phyloP scores from a whole-genome alignment of 2,113 vertebrate genomes.

The Paratilapia polleni region DNA sequence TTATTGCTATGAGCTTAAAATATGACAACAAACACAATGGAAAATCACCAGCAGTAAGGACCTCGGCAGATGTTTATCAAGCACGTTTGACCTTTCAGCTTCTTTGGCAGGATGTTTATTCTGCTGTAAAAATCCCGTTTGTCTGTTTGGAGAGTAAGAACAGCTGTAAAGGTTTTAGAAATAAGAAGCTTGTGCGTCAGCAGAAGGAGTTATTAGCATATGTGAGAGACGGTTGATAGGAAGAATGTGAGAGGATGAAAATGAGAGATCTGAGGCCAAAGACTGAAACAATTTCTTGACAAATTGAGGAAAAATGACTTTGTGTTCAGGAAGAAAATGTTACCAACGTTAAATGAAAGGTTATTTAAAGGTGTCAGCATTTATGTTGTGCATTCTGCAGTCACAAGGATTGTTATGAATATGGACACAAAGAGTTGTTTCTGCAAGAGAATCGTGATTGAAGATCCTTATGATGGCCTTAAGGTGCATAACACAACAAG shows the following conservation, averaged over 20 bases:
- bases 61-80: neutral
- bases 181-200: neutral
- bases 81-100: neutral
- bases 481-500: neutral
- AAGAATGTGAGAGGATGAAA: neutral
- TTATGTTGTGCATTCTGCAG: neutral
- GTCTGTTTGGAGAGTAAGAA: neutral
- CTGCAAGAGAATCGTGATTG: neutral
- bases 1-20: neutral
- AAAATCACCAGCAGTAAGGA: neutral
- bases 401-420: neutral
- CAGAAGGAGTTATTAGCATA: too few relatives aligned
- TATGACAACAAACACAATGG: neutral
- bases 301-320: neutral
- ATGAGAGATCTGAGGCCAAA: neutral
- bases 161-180: slow-evolving; percentile 1
- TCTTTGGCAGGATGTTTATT: neutral
- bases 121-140: neutral
- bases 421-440: neutral
- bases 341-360: neutral
- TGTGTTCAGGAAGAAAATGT: neutral
- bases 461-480: too few relatives aligned
- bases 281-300: neutral
- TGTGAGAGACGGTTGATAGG: too few relatives aligned
- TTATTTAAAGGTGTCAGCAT: neutral